Evolutionary conservation across 1,140 invertebrate species (phyloP).

Genomic region (Anastrepha ludens): DNA sequence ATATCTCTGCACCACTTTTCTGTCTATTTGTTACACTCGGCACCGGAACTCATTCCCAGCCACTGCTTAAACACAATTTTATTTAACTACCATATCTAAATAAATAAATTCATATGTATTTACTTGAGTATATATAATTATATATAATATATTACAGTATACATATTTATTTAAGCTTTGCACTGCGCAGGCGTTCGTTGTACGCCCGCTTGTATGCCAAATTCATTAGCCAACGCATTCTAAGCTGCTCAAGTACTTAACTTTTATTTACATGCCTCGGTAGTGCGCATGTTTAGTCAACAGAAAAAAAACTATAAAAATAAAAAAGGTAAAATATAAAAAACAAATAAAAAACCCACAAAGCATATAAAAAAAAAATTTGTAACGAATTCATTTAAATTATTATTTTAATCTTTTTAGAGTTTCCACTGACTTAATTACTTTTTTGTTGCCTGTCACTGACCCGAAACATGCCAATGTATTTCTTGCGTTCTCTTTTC

Average conservation of each 20-base stretch:
- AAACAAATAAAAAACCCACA: too few species aligned
- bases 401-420: background rate
- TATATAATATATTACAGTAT: too few species aligned
- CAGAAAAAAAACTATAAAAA: too few species aligned
- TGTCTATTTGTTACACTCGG: too few species aligned
- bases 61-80: too few species aligned
- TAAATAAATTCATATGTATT: background rate
- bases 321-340: too few species aligned
- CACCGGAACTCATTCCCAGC: too few species aligned
- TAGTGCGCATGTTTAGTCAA: too few species aligned
- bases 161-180: background rate
- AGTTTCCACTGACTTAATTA: background rate
- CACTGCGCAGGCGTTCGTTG: background rate
- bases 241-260: background rate
- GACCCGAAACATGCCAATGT: background rate
- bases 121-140: background rate
- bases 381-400: background rate
- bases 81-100: background rate
- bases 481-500: background rate
- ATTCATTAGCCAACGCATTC: background rate
- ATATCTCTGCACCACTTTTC: too few species aligned
- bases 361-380: background rate
- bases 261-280: background rate
- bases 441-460: background rate
- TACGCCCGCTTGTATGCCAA: background rate